A percentile compares a stretch with the other conserved stretches of the same genome.
Conservation (phyloP, 2,888 invertebrate species). For the Euspilapteryx auroguttella region DNA sequence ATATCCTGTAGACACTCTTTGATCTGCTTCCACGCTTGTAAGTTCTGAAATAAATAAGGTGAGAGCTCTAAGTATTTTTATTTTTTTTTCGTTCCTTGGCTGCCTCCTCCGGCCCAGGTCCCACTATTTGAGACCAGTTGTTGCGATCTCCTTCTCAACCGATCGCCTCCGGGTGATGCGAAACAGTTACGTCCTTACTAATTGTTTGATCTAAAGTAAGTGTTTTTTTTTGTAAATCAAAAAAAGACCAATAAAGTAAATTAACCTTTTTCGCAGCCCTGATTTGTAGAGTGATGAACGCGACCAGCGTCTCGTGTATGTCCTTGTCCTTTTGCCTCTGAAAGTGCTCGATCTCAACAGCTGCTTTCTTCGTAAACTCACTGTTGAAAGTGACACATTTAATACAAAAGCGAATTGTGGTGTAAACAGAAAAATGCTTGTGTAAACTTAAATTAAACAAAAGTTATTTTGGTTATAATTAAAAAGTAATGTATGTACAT, state of each 20-base stretch:
- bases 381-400: constrained; percentile 41
- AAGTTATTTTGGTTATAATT: too few relatives aligned
- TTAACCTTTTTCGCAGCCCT: constrained; percentile 74
- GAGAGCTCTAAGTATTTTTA: background rate
- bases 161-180: too few relatives aligned
- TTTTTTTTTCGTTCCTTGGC: too few relatives aligned
- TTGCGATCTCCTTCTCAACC: too few relatives aligned
- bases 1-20: constrained; percentile 74
- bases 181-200: too few relatives aligned
- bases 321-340: constrained; percentile 73
- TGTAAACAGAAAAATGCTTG: too few relatives aligned
- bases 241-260: constrained; percentile 3
- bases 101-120: too few relatives aligned
- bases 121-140: too few relatives aligned
- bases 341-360: constrained; percentile 70
- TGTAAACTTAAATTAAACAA: too few relatives aligned
- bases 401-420: too few relatives aligned
- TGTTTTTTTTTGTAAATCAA: background rate
- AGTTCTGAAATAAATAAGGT: constrained; percentile 49
- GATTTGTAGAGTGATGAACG: constrained; percentile 70
- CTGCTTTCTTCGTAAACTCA: constrained; percentile 68
- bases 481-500: too few relatives aligned
- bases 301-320: constrained; percentile 69
- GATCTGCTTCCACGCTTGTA: constrained; percentile 78
- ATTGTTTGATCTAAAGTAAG: too few relatives aligned